Conservation (phyloP, 2,797 vertebrate species). For the Cyprinella venusta region DNA sequence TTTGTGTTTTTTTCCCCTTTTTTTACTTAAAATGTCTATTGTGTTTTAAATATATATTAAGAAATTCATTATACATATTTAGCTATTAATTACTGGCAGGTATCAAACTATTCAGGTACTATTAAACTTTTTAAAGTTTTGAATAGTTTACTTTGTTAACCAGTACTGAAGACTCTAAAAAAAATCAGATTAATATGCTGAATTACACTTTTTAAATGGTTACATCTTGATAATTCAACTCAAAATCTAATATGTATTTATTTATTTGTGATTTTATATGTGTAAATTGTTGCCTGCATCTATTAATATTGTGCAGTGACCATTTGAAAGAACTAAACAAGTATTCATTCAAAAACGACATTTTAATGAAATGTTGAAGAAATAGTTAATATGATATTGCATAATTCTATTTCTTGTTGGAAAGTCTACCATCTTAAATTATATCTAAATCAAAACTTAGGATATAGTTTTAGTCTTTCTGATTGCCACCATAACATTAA, state of each 20-base stretch:
- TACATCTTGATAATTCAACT: neutral
- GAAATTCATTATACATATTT: neutral
- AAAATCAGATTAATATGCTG: neutral
- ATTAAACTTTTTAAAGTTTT: neutral
- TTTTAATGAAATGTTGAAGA: neutral
- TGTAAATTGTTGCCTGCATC: neutral
- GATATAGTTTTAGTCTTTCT: neutral
- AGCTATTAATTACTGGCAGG: neutral
- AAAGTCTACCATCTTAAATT: neutral
- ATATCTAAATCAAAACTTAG: no score
- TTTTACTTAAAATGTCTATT: neutral
- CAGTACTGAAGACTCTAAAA: neutral
- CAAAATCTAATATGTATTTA: neutral
- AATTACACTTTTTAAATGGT: neutral
- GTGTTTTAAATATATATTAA: neutral
- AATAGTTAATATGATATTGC: neutral
- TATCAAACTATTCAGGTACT: neutral
- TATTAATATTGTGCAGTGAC: neutral
- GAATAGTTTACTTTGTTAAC: no score
- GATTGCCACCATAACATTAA: neutral
- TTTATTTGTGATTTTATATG: neutral
- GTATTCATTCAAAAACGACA: neutral
- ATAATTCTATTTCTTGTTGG: neutral
- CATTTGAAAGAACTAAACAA: neutral
- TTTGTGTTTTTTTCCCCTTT: constrained; percentile 47